Evolutionary conservation across 2,888 invertebrate genomes (phyloP), one percentile per base, ranked within the genome.

Genomic region (Lasius fuliginosus): DNA sequence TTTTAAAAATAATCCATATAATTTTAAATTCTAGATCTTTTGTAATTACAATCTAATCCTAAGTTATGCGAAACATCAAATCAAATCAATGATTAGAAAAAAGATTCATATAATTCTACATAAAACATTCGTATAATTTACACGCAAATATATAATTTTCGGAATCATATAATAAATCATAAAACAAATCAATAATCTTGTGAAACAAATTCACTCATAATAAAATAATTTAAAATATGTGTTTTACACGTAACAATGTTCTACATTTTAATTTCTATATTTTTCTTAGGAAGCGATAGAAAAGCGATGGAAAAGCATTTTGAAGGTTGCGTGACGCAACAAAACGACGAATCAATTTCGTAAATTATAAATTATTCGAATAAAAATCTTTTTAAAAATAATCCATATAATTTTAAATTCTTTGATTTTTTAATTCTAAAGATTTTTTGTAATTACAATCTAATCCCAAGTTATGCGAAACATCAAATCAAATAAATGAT

Each of bases 91-190:
- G 5, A 6, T 23, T 56, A 30, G 0, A 23, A 15, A 36, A 71
- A 71, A 56, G 15, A 36, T 9, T 56, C 15, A 36, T 53, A 36
- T 53, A 53, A 69, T 69, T 69, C n/a, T 33, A n/a, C 9, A 1
- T 69, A 69, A 49, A 18, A 23, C 30, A 18, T 67, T 42, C 30
- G 3, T 56, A 56, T 36, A 12, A 71, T 71, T 71, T 53, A 36
- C 9, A 53, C 53, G 53, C 23, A 71, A 15, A 71, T 56, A 27
- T 73, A 33, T 73, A 56, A 58, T 58, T 73, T 49, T 46, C 15
- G 18, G 5, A 49, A 49, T 49, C 18, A 5, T 49, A 18, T 49
- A 49, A 49, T 49, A 49, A 49, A 49, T 18, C 18, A 18, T 6
- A 18, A 49, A 49, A 49, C 18, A 18, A 49, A 46, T 46, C 12